Evolutionary conservation across 2,797 vertebrate species (phyloP).

Genomic region (Oreochromis grahami): DNA sequence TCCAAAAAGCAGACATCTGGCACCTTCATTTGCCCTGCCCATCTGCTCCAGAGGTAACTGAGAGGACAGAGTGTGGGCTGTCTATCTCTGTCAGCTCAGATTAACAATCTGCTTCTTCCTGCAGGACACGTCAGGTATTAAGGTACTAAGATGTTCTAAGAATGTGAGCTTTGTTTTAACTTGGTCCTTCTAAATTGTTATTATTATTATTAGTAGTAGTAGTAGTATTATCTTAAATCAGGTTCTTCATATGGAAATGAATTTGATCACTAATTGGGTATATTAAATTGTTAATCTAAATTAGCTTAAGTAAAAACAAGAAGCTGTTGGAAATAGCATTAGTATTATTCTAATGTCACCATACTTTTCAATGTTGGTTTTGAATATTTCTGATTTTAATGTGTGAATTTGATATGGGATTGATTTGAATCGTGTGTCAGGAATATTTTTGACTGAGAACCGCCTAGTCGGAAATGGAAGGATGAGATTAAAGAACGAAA

Average conservation of each 20-base stretch:
- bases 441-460: background rate
- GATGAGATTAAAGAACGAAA: background rate
- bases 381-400: background rate
- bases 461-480: fast-evolving
- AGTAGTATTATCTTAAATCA: background rate
- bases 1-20: slow-evolving; percentile 11
- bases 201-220: background rate
- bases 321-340: background rate
- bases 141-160: background rate
- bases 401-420: background rate
- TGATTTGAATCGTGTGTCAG: background rate
- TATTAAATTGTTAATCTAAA: background rate
- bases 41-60: slow-evolving; percentile 11
- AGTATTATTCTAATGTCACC: background rate
- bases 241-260: background rate
- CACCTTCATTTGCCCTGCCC: background rate
- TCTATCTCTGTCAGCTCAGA: background rate
- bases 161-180: background rate
- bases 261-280: background rate
- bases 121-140: background rate
- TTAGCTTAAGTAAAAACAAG: background rate
- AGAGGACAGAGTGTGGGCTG: slow-evolving; percentile 8
- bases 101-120: slow-evolving; percentile 12
- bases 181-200: background rate
- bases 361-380: background rate